phyloP scores from a whole-genome alignment of 1,140 invertebrate genomes.

The Aplysia californica region DNA sequence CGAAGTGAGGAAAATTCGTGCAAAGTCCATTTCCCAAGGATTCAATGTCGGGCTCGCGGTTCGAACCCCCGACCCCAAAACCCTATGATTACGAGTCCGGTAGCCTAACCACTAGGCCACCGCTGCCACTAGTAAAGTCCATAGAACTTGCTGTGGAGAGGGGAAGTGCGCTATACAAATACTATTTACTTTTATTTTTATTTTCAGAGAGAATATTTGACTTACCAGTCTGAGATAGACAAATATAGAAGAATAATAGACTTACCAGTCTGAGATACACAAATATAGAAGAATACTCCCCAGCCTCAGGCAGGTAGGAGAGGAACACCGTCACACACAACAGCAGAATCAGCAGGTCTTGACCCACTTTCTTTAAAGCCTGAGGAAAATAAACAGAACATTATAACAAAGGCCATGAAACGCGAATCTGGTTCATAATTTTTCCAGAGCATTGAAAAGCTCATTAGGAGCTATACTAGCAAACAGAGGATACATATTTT shows the following conservation, averaged over 20 bases:
- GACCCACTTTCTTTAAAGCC: slow-evolving; percentile 92
- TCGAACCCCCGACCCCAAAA: no score
- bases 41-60: no score
- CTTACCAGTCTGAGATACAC: slow-evolving; percentile 95
- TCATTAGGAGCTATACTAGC: background rate
- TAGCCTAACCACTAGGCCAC: no score
- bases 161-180: no score
- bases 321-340: slow-evolving; percentile 97
- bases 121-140: no score
- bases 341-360: slow-evolving; percentile 96
- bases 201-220: no score
- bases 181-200: no score
- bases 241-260: slow-evolving; percentile 97
- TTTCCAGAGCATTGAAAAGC: background rate
- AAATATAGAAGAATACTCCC: slow-evolving; percentile 99
- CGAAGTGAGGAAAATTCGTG: no score
- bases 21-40: no score
- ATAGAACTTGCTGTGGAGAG: no score
- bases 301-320: slow-evolving; percentile 97
- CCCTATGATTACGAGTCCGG: no score
- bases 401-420: background rate
- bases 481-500: no score
- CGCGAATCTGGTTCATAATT: background rate
- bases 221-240: slow-evolving; percentile 95
- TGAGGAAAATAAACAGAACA: slow-evolving; percentile 58